Conservation (phyloP, 2,113 vertebrate genomes). For the Malaclemys terrapin region DNA sequence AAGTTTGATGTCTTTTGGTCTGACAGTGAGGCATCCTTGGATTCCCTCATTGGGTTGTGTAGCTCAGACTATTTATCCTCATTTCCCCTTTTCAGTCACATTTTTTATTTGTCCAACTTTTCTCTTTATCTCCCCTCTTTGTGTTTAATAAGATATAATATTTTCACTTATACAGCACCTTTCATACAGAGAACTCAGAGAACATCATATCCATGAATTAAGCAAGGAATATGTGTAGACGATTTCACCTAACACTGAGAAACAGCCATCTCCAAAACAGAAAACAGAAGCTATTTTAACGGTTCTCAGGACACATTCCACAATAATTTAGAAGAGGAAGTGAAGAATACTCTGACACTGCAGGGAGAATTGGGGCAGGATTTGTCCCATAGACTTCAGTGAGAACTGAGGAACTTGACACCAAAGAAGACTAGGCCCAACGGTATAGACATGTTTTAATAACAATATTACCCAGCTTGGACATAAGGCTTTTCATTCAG, state of each 20-base stretch:
- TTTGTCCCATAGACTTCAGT: not conserved
- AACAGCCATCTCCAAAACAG: not conserved
- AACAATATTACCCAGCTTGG: not conserved
- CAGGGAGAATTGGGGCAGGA: not conserved
- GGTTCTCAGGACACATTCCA: not conserved
- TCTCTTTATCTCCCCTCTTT: conserved; percentile 32
- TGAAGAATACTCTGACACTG: not conserved
- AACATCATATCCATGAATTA: not conserved
- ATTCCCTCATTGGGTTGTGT: not conserved
- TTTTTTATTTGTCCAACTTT: not conserved
- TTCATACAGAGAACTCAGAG: conserved; percentile 28
- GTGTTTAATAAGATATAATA: conserved; percentile 42
- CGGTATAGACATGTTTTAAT: not conserved
- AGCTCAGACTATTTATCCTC: conserved; percentile 1
- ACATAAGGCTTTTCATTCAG: not conserved
- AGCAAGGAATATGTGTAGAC: not conserved
- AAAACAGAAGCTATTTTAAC: not conserved
- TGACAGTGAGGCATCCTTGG: not conserved
- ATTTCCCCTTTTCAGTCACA: not conserved
- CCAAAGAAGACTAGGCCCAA: not conserved
- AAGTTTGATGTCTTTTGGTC: not conserved
- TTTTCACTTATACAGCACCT: not conserved
- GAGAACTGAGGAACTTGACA: not conserved
- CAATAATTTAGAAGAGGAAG: not conserved
- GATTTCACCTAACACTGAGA: not conserved